Conservation (phyloP, 2,888 invertebrate genomes). For the Sericinus montela region DNA sequence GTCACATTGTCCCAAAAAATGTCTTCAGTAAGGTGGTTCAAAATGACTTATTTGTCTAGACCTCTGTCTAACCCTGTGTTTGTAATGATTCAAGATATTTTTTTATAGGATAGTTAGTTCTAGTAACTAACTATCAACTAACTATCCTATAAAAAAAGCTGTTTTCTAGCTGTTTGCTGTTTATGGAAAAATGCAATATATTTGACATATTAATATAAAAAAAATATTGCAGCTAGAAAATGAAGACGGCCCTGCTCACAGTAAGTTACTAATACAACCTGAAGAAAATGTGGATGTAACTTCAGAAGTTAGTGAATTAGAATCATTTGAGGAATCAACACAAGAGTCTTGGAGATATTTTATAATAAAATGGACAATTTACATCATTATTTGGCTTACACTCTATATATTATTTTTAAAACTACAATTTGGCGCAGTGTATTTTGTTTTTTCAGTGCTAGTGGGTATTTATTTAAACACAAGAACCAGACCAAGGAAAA, state of each 20-base stretch:
- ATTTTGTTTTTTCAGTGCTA: constrained; percentile 88
- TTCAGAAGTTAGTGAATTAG: constrained; percentile 47
- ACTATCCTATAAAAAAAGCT: no score
- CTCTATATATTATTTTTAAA: constrained; percentile 88
- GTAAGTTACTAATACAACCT: constrained; percentile 22
- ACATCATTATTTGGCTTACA: constrained; percentile 85
- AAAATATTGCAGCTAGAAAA: constrained; percentile 44
- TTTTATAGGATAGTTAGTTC: no score
- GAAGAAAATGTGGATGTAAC: constrained; percentile 41
- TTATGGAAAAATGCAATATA: no score
- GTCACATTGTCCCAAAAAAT: no score
- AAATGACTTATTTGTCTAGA: no score
- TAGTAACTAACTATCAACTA: no score
- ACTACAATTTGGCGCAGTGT: constrained; percentile 94
- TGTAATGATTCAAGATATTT: no score
- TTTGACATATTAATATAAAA: no score
- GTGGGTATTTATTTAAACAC: constrained; percentile 91
- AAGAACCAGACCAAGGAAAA: constrained; percentile 83
- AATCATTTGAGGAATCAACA: constrained; percentile 37
- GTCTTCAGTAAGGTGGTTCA: no score
- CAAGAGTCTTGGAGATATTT: constrained; percentile 52
- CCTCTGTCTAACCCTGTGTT: no score
- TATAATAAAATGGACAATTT: constrained; percentile 68
- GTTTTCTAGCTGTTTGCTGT: no score
- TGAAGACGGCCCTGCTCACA: constrained; percentile 32